phyloP scores from a whole-genome alignment of 2,113 vertebrate species.

The Chaetodon auriga region DNA sequence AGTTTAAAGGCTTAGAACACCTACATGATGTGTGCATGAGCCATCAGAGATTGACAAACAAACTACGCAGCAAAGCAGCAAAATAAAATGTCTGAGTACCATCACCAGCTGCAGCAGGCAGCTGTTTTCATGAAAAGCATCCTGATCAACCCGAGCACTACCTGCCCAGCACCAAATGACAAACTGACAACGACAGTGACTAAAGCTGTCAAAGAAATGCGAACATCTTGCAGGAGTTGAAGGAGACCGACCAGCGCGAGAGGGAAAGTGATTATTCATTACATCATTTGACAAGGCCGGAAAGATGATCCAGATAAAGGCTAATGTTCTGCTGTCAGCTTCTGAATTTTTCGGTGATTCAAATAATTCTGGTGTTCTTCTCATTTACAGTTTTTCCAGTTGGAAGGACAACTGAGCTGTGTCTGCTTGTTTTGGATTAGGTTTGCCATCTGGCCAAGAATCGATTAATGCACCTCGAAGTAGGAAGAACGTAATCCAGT shows the following conservation, averaged over 20 bases:
- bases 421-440: background rate
- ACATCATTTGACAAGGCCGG: no score
- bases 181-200: no score
- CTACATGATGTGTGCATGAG: background rate
- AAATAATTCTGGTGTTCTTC: background rate
- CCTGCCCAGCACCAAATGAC: no score
- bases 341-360: background rate
- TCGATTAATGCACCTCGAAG: background rate
- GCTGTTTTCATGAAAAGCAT: no score
- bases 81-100: background rate
- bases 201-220: no score
- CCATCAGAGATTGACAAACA: background rate
- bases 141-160: no score
- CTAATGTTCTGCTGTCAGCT: background rate
- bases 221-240: no score
- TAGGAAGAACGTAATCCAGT: background rate
- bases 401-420: no score
- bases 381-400: no score
- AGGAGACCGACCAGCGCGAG: no score
- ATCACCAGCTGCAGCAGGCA: background rate
- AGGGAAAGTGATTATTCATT: no score
- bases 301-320: background rate
- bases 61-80: background rate
- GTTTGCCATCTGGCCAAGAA: background rate
- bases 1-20: background rate